phyloP scores from a whole-genome alignment of 2,888 invertebrate species.

The Euclidia mi region DNA sequence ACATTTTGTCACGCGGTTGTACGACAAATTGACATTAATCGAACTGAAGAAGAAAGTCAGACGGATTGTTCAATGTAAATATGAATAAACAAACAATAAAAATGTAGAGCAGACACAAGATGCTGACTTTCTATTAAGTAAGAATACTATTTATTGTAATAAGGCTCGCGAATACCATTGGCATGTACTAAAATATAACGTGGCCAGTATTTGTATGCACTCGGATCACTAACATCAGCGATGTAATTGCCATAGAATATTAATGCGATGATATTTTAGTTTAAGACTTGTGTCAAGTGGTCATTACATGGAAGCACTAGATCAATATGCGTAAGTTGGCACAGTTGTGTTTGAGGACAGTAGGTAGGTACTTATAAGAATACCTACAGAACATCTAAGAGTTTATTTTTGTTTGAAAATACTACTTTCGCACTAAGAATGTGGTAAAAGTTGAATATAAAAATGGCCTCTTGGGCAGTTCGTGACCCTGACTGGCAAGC shows the following conservation, averaged over 20 bases:
- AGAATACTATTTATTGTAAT: slow-evolving; percentile 12
- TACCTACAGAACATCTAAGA: too few relatives aligned
- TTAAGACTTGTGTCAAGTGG: slow-evolving; percentile 24
- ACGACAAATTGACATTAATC: slow-evolving; percentile 10
- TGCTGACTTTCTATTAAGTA: slow-evolving; percentile 1
- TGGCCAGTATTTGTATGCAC: slow-evolving; percentile 52
- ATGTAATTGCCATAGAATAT: slow-evolving; percentile 63
- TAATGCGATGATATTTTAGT: slow-evolving; percentile 22
- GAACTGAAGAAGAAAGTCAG: slow-evolving; percentile 15
- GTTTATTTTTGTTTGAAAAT: too few relatives aligned
- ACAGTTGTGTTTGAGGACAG: too few relatives aligned
- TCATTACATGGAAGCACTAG: slow-evolving; percentile 10
- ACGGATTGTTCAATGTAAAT: slow-evolving; percentile 34
- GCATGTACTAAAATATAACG: slow-evolving; percentile 20
- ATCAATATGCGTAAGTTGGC: not conserved
- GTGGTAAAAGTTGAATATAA: too few relatives aligned
- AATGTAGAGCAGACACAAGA: slow-evolving; percentile 1
- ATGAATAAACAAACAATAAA: slow-evolving; percentile 7
- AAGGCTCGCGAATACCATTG: slow-evolving; percentile 15
- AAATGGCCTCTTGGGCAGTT: too few relatives aligned
- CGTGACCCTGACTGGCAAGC: too few relatives aligned
- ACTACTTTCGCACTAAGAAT: too few relatives aligned
- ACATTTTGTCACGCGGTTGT: slow-evolving; percentile 44
- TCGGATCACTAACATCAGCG: slow-evolving; percentile 47
- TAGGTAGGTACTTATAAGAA: too few relatives aligned